phyloP scores from a whole-genome alignment of 2,888 invertebrate genomes.

The Hybos culiciformis region DNA sequence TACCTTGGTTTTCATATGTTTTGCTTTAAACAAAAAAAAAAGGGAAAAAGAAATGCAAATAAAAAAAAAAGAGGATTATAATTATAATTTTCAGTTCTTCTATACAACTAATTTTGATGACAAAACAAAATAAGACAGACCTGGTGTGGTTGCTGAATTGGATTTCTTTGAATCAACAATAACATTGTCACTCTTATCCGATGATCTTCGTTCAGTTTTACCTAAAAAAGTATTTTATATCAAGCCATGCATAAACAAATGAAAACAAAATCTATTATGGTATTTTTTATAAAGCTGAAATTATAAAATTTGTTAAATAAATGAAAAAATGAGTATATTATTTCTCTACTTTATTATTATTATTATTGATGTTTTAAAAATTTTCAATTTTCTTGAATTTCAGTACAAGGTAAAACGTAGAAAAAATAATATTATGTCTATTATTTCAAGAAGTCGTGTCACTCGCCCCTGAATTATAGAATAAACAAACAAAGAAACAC shows the following conservation, averaged over 20 bases:
- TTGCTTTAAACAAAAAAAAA: conserved; percentile 1
- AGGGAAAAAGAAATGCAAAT: background rate
- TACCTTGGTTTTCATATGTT: no score
- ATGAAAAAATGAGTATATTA: no score
- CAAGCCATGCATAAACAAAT: conserved; percentile 32
- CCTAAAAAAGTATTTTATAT: conserved; percentile 35
- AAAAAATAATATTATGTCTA: no score
- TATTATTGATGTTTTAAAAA: no score
- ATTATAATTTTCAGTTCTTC: no score
- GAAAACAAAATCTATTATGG: conserved; percentile 4
- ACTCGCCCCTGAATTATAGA: no score
- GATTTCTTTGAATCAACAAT: conserved; percentile 35
- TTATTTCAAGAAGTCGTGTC: no score
- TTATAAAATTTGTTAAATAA: background rate
- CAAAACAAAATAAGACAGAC: conserved; percentile 25
- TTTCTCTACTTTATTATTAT: no score
- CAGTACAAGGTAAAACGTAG: no score
- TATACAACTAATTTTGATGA: background rate
- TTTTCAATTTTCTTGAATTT: no score
- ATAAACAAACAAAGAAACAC: no score
- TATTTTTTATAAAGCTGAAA: background rate
- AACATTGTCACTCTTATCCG: conserved; percentile 36
- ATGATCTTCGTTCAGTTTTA: conserved; percentile 35
- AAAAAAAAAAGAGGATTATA: conserved; percentile 8
- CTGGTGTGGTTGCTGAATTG: conserved; percentile 37